Percentiles rank a stretch among this genome's conserved stretches.
These are phyloP conservation scores for Anagyrus pseudococci DNA, from an alignment of 2,888 invertebrate species.

Conservation along the genomic window DNA sequence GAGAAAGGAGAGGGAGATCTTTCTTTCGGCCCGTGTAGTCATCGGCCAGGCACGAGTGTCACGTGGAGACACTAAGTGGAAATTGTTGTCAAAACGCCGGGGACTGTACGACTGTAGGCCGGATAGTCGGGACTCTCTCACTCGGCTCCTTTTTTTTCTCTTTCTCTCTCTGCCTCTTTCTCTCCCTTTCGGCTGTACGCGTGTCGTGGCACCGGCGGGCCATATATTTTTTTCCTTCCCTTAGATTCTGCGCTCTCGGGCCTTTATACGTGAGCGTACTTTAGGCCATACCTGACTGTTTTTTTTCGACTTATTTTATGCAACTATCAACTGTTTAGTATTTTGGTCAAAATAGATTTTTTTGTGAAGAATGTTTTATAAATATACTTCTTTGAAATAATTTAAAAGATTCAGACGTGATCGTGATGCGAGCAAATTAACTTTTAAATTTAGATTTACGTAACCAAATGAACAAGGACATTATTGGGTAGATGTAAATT, in stretches of 20 bases:
- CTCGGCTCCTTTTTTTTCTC: conserved; percentile 7
- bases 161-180: conserved; percentile 4
- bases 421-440: no score
- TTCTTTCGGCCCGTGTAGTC: conserved; percentile 1
- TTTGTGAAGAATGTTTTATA: no score
- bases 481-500: no score
- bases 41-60: conserved; percentile 34
- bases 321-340: no score
- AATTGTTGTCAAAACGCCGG: conserved; percentile 60
- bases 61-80: conserved; percentile 59
- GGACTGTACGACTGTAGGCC: no score
- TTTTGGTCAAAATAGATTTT: no score
- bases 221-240: conserved; percentile 52
- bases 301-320: conserved; percentile 13
- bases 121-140: conserved; percentile 30
- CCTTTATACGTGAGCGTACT: conserved; percentile 51
- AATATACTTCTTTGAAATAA: no score
- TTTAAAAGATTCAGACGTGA: no score
- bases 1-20: conserved; percentile 1
- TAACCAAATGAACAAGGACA: no score
- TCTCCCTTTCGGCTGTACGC: conserved; percentile 43
- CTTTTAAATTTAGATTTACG: no score
- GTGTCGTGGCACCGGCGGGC: conserved; percentile 47
- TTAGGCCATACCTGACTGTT: conserved; percentile 41
- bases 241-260: no score